Conservation (phyloP, 2,888 invertebrate genomes). For the Drosophila nigricruria region DNA sequence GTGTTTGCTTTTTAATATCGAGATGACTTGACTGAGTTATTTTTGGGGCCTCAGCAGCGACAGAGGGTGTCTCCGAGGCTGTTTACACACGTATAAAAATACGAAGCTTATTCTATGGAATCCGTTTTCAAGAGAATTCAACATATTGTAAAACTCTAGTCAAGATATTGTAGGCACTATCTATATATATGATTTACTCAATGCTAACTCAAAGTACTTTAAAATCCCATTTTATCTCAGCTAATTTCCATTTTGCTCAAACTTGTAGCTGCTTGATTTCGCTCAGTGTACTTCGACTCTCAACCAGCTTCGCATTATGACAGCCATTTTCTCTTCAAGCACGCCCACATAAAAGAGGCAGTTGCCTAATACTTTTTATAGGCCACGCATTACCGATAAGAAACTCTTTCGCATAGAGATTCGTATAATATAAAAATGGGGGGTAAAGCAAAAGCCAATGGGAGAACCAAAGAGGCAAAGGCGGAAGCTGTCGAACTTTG, state of each 20-base stretch:
- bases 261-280: not conserved
- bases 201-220: too few relatives aligned
- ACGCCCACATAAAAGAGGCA: conserved; percentile 44
- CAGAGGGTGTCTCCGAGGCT: conserved; percentile 42
- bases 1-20: conserved; percentile 66
- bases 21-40: conserved; percentile 67
- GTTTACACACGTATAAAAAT: conserved; percentile 30
- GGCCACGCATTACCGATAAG: conserved; percentile 55
- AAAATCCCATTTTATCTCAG: too few relatives aligned
- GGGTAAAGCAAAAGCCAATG: conserved; percentile 34
- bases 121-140: not conserved
- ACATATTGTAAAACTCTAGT: not conserved
- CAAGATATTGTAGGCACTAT: not conserved
- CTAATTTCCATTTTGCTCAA: too few relatives aligned
- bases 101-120: conserved; percentile 9
- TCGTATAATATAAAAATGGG: conserved; percentile 42
- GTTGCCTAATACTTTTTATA: conserved; percentile 62
- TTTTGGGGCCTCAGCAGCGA: conserved; percentile 42
- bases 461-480: conserved; percentile 6
- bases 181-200: not conserved
- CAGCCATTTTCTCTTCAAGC: conserved; percentile 48
- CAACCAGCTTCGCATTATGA: conserved; percentile 36
- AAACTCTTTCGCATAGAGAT: conserved; percentile 59
- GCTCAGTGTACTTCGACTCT: conserved; percentile 31
- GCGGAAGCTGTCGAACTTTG: conserved; percentile 44